A percentile compares a stretch with the other conserved stretches of the same genome.
phyloP scores from a whole-genome alignment of 2,113 vertebrate genomes.

The Megaptera novaeangliae region DNA sequence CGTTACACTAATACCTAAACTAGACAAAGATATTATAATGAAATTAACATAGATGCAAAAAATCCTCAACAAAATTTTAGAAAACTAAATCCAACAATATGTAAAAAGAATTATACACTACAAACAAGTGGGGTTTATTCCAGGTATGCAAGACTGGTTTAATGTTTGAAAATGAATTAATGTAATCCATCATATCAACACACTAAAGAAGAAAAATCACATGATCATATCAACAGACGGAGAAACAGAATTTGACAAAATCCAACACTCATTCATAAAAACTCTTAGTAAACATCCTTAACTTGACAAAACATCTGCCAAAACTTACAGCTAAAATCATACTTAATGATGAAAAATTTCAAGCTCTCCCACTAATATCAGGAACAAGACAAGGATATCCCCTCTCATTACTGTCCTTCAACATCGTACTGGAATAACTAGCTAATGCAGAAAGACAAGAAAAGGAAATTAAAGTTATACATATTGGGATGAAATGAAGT shows the following conservation, averaged over 20 bases:
- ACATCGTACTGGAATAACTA: not conserved
- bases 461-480: not conserved
- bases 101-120: not conserved
- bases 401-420: not conserved
- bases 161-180: not conserved
- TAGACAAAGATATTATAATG: not conserved
- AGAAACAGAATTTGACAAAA: not conserved
- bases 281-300: not conserved
- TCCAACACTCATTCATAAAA: not conserved
- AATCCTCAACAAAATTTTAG: not conserved
- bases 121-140: not conserved
- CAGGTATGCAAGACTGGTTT: not conserved
- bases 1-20: not conserved
- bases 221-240: not conserved
- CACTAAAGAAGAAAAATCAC: not conserved
- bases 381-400: not conserved
- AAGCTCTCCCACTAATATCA: not conserved
- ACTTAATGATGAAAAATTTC: not conserved
- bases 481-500: not conserved
- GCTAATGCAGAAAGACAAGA: not conserved
- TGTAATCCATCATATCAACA: not conserved
- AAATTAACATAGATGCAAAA: not conserved
- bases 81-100: not conserved
- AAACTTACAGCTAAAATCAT: not conserved
- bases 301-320: not conserved